Evolutionary conservation across 92 coral and sea anemone genomes (phyloP), one percentile per base, ranked within the genome.

Genomic region (Hydrozoanthus gracilis): DNA sequence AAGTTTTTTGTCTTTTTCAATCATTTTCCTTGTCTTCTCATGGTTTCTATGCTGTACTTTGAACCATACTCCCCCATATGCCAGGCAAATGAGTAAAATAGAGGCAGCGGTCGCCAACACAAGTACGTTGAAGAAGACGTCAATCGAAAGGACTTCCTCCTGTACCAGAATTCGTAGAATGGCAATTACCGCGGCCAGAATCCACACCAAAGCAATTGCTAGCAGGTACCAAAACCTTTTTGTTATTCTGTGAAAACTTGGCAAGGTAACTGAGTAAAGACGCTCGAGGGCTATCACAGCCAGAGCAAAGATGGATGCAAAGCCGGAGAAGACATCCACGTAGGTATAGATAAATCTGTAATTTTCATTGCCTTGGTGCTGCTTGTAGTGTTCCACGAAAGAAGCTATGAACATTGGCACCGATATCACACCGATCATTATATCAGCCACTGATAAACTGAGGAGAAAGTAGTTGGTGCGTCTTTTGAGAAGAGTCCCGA

Each of bases 1-100:
- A 49, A 80, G 85, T 80, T 80, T 80, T 52, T 80, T 80, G 73
- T 80, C 85, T 80, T 80, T 80, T 51, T 80, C 85, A 11, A 80
- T 80, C 85, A 47, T 80, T 70, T 65, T 80, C 15, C 64, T 80
- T 10, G 85, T 80, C 58, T 64, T 80, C 74, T 80, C 85, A 74
- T 80, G 85, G 74, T 80, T 80, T 80, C 85, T 80, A 47, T 80
- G 85, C 20, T 80, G 64, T 44, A 80, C 85, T 48, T 80, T 80
- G 48, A 80, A 80, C 85, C 85, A 80, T 1, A 80, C 60, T 44
- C 85, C 85, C 7, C 85, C 85, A 54, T 80, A 80, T 7, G 85
- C 85, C 8, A 80, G 15, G 52, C 64, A 80, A 46, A 80, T 80
- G 6, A 80, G 6, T 13, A 66, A 10, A 46, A 80, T 80, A 12